A percentile compares a stretch with the other conserved stretches of the same genome.
These are phyloP conservation scores for Alviniconcha marisindica DNA, from an alignment of 1,140 invertebrate genomes.

Conservation along the genomic window DNA sequence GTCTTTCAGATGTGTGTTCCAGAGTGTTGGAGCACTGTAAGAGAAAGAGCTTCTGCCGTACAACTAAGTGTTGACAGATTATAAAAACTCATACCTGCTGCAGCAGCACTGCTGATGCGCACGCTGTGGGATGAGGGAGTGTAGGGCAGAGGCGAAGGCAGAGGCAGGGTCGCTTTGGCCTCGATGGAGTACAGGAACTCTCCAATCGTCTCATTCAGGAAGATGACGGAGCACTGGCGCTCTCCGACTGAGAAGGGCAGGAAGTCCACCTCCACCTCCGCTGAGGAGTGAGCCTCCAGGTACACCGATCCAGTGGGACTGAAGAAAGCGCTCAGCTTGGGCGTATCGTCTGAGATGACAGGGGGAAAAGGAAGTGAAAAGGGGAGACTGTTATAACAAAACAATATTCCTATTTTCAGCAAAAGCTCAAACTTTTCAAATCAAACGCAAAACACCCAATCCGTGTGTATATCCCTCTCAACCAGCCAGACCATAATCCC, in stretches of 20 bases:
- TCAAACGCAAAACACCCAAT: too few relatives aligned
- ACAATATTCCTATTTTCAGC: too few relatives aligned
- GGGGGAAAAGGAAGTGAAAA: not conserved
- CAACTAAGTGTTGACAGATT: too few relatives aligned
- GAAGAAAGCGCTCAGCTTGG: slow-evolving; percentile 71
- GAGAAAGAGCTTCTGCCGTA: too few relatives aligned
- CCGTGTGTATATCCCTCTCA: too few relatives aligned
- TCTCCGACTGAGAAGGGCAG: slow-evolving; percentile 73
- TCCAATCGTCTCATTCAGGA: slow-evolving; percentile 73
- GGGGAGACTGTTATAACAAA: too few relatives aligned
- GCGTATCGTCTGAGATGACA: slow-evolving; percentile 40
- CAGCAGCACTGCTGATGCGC: slow-evolving; percentile 71
- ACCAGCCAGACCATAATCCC: too few relatives aligned
- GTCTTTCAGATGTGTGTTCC: too few relatives aligned
- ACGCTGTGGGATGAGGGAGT: slow-evolving; percentile 62
- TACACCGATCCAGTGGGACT: slow-evolving; percentile 60
- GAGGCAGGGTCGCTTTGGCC: slow-evolving; percentile 67
- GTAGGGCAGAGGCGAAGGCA: slow-evolving; percentile 68
- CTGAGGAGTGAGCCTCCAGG: slow-evolving; percentile 55
- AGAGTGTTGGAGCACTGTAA: too few relatives aligned
- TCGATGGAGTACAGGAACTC: slow-evolving; percentile 76
- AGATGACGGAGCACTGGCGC: slow-evolving; percentile 72
- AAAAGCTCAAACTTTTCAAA: too few relatives aligned
- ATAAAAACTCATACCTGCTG: slow-evolving; percentile 68
- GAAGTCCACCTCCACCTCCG: slow-evolving; percentile 70